Conservation (phyloP, 2,797 vertebrate species). For the Siniperca obscura region DNA sequence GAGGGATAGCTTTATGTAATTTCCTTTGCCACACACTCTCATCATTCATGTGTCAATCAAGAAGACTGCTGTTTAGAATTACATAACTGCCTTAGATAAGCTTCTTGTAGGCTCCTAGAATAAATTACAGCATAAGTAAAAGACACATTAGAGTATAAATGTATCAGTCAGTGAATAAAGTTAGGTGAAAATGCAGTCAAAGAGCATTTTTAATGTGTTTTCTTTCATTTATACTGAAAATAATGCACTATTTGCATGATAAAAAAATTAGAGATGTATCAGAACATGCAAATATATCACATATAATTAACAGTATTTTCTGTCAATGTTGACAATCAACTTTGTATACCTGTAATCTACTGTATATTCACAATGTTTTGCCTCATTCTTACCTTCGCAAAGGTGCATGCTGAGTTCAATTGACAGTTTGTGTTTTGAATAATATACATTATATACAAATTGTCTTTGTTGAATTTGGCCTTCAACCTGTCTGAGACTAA, state of each 20-base stretch:
- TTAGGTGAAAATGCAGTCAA: not conserved
- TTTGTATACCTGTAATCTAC: not conserved
- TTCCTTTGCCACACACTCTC: slow-evolving; percentile 66
- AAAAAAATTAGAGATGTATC: not conserved
- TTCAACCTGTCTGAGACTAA: slow-evolving; percentile 18
- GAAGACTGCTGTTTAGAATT: slow-evolving; percentile 41
- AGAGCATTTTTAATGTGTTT: slow-evolving; percentile 4
- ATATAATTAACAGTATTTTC: not conserved
- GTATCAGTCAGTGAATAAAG: not conserved
- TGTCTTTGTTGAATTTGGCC: not conserved
- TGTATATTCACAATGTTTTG: not conserved
- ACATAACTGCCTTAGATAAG: slow-evolving; percentile 46
- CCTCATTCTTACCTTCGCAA: not conserved
- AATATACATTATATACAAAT: not conserved
- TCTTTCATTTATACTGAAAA: not conserved
- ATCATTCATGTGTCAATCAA: slow-evolving; percentile 64
- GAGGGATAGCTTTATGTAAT: slow-evolving; percentile 57
- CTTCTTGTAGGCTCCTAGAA: not conserved
- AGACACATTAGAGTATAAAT: not conserved
- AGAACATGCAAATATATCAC: not conserved
- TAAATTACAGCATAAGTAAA: slow-evolving; percentile 1
- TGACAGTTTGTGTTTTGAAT: slow-evolving; percentile 35
- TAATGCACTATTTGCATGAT: not conserved
- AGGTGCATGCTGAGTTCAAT: not conserved
- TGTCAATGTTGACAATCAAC: not conserved